Evolutionary conservation across 2,888 invertebrate species (phyloP), one percentile per base, ranked within the genome.

Genomic region (Allacma fusca): DNA sequence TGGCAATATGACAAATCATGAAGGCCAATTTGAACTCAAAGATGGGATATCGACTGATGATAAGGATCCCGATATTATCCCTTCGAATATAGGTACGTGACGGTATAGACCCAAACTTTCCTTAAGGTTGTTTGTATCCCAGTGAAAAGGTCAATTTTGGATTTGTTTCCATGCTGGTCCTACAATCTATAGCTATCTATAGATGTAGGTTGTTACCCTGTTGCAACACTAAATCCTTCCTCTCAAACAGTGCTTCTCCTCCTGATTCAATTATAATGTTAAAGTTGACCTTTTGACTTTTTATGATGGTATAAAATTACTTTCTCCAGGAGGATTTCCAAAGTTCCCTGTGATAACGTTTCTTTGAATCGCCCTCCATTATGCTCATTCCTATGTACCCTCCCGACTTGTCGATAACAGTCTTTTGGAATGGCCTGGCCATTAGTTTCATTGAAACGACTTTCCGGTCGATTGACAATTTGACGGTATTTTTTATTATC

Each of bases 31-130:
- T 67, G 83, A 83, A 72, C 78, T 78, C 7, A 83, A 83, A 57
- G 83, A 83, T 75, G 82, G 82, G 34, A 81, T 81, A 12, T 77
- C 85, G 21, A 83, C 85, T 16, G 90, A 91, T 84, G 91, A 91
- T 85, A 89, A 89, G 84, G 92, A 92, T 87, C 92, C 92, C 23
- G 92, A 92, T 87, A 90, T 92, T 79, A 92, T 92, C 86, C 92
- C 92, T 81, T 91, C 91, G 80, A 92, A 92, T 89, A 92, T 91
- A 85, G 92, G 92, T 92, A 88, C 88, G 87, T 84, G 5, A 12
- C 16, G n/a, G n/a, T n/a, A n/a, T n/a, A n/a, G n/a, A n/a, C 50
- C 9, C 9, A 4, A 50, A 50, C 50, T 50, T 50, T 29, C n/a
- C 13, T 5, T 16, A 57, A 7, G n/a, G 4, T 4, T 57, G 4